Evolutionary conservation across 2,797 vertebrate species (phyloP).

Genomic region (Semotilus atromaculatus): DNA sequence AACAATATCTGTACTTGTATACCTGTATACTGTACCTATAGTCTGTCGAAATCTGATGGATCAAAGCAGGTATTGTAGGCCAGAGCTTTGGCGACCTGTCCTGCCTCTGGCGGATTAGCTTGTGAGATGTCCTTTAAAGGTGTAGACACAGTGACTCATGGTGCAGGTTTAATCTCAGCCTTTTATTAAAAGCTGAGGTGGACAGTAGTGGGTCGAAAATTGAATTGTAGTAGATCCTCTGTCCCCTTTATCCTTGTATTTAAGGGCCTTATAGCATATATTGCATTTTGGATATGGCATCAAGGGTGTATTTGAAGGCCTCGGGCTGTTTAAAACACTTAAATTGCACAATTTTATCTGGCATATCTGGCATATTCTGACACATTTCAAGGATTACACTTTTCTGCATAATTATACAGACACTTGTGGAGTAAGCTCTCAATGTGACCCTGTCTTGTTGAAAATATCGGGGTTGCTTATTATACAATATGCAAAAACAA

Average conservation of each 20-base stretch:
- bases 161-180: slow-evolving; percentile 65
- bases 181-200: slow-evolving; percentile 62
- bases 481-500: background rate
- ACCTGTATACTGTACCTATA: background rate
- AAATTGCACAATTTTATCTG: background rate
- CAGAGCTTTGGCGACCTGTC: slow-evolving; percentile 64
- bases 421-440: slow-evolving; percentile 1
- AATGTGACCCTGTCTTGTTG: slow-evolving; percentile 23
- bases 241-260: slow-evolving; percentile 20
- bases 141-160: slow-evolving; percentile 64
- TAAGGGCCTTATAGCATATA: slow-evolving; percentile 16
- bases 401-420: slow-evolving; percentile 27
- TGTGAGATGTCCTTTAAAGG: slow-evolving; percentile 63
- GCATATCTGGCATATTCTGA: slow-evolving; percentile 13
- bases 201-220: slow-evolving; percentile 55
- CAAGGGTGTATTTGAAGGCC: slow-evolving; percentile 23
- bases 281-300: slow-evolving; percentile 23
- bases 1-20: background rate
- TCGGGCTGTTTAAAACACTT: slow-evolving; percentile 1
- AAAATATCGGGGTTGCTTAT: background rate
- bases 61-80: slow-evolving; percentile 47
- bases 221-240: slow-evolving; percentile 25
- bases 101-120: slow-evolving; percentile 70
- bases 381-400: slow-evolving; percentile 23
- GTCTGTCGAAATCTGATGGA: slow-evolving; percentile 37